Evolutionary conservation across 2,797 vertebrate genomes (phyloP).

Genomic region (Melanotaenia pygmaea): DNA sequence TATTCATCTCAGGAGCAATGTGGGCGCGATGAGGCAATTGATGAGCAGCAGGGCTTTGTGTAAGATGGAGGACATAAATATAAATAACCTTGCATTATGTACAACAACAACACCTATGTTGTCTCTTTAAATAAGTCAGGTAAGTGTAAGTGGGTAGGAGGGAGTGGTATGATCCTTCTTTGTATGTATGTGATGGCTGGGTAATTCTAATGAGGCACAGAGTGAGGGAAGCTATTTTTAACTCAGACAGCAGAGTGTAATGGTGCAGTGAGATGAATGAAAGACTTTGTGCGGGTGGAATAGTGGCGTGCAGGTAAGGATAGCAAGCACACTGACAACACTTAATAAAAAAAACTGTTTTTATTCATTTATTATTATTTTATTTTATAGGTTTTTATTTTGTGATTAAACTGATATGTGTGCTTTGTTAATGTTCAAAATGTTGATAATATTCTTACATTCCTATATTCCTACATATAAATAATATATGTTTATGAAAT

Average conservation of each 20-base stretch:
- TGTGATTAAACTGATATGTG: background rate
- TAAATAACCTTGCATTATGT: constrained; percentile 46
- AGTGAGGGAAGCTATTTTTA: constrained; percentile 81
- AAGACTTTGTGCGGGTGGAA: constrained; percentile 62
- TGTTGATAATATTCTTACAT: background rate
- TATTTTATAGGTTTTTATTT: background rate
- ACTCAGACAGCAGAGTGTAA: constrained; percentile 72
- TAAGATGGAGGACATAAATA: constrained; percentile 35
- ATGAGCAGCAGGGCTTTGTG: constrained; percentile 33
- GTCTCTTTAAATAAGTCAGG: constrained; percentile 33
- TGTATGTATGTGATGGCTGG: constrained; percentile 64
- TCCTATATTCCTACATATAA: background rate
- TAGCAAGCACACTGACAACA: constrained; percentile 25
- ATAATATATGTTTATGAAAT: background rate
- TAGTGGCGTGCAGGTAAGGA: constrained; percentile 65
- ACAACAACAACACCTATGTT: constrained; percentile 10
- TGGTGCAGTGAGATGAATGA: constrained; percentile 80
- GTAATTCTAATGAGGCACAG: constrained; percentile 73
- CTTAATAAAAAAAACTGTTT: constrained; percentile 28
- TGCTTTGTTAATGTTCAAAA: background rate
- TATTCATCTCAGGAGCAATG: constrained; percentile 52
- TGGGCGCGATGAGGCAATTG: constrained; percentile 22
- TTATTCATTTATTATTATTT: background rate
- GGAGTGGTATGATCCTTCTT: constrained; percentile 45
- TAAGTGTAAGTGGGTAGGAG: constrained; percentile 25